A percentile compares a stretch with the other conserved stretches of the same genome.
Conservation (phyloP, 2,888 invertebrate species). For the Acleris cristana region DNA sequence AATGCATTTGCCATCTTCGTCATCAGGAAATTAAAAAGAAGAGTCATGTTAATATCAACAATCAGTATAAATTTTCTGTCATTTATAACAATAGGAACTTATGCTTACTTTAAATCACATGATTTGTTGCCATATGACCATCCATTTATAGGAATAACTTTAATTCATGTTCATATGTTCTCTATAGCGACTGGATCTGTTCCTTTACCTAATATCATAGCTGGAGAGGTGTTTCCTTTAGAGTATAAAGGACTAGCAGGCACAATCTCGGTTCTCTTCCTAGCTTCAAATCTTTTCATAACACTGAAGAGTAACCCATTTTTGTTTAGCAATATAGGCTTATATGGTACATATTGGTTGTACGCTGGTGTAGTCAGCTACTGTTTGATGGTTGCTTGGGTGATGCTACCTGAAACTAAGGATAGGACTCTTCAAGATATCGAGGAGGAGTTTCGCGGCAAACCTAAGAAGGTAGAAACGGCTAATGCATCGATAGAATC, state of each 20-base stretch:
- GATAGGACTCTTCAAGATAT: constrained; percentile 44
- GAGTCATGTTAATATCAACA: constrained; percentile 30
- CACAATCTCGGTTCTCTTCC: constrained; percentile 47
- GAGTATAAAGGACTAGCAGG: constrained; percentile 52
- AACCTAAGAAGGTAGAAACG: constrained; percentile 4
- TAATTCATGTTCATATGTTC: constrained; percentile 45
- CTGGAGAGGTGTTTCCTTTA: constrained; percentile 48
- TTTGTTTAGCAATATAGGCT: constrained; percentile 44
- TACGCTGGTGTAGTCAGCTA: constrained; percentile 41
- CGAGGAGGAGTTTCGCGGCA: constrained; percentile 43
- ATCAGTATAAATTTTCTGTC: constrained; percentile 19
- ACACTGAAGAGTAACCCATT: constrained; percentile 48
- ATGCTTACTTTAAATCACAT: constrained; percentile 21
- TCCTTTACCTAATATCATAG: constrained; percentile 43
- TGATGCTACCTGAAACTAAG: constrained; percentile 43
- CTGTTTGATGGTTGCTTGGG: constrained; percentile 34
- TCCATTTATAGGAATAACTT: constrained; percentile 38
- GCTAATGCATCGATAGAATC: constrained; percentile 5
- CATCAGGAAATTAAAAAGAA: constrained; percentile 35
- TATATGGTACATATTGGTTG: constrained; percentile 43
- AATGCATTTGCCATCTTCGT: constrained; percentile 45
- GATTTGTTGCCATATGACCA: constrained; percentile 30
- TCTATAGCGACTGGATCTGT: constrained; percentile 44
- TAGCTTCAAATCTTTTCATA: constrained; percentile 48
- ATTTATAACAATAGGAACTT: constrained; percentile 23